These are phyloP conservation scores for Brachyhypopomus gauderio DNA, from an alignment of 2,113 vertebrate species.

Conservation along the genomic window DNA sequence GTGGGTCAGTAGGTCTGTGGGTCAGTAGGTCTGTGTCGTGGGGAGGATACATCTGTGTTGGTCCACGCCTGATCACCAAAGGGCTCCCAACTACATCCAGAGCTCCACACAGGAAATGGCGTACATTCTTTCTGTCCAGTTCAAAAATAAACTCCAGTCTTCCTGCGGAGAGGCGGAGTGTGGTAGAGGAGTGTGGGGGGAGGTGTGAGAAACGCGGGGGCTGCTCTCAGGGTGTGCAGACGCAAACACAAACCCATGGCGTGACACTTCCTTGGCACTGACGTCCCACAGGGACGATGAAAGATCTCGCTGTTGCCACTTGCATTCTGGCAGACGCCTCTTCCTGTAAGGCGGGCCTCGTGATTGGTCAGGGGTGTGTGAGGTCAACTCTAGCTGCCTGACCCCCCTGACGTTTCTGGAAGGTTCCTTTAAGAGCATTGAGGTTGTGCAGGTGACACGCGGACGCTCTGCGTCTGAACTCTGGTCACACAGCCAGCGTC, in stretches of 20 bases:
- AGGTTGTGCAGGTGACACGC: neutral
- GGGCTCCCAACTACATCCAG: constrained; percentile 72
- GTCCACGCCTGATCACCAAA: constrained; percentile 63
- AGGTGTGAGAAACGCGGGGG: constrained; percentile 41
- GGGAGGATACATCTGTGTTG: constrained; percentile 22
- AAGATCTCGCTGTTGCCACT: constrained; percentile 28
- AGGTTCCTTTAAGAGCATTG: constrained; percentile 7
- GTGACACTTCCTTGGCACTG: neutral
- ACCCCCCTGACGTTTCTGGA: constrained; percentile 5
- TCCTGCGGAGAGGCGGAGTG: constrained; percentile 59
- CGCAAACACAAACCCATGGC: neutral
- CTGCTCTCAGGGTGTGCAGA: constrained; percentile 18
- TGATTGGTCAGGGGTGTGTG: constrained; percentile 17
- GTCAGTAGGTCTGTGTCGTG: neutral
- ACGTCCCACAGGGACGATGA: neutral
- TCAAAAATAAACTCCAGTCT: constrained; percentile 80
- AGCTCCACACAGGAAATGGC: constrained; percentile 82
- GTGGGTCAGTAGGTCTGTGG: neutral
- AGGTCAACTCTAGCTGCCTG: neutral
- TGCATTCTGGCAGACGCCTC: constrained; percentile 26
- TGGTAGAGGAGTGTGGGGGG: constrained; percentile 52
- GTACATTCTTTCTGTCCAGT: constrained; percentile 77
- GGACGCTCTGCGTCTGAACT: neutral
- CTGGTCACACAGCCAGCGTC: neutral
- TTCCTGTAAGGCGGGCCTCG: constrained; percentile 34